Base-by-base conservation (phyloP, 2,113 vertebrate genomes). In the Sorex fumeus region DNA sequence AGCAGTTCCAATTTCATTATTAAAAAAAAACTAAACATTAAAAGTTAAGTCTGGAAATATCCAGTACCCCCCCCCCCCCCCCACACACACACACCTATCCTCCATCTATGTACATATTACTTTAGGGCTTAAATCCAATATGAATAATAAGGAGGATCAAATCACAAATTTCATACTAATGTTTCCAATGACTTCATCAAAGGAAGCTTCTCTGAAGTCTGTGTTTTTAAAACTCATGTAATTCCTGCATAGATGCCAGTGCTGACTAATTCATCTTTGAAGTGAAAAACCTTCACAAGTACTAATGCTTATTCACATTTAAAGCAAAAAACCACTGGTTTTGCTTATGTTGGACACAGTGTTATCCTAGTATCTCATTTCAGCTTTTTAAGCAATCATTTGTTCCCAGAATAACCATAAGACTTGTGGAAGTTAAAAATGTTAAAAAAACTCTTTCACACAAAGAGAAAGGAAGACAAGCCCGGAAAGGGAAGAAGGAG, bases 271-370 rank as follows among this genome's bases (percentile, higher is more conserved):
- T 70, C 82, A 67, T 80, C 94, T 85, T 36, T 71, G 57, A 89
- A 92, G 91, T 34, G 25, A 62, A 91, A 80, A 34, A 66, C 8
- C 43, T 93, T 91, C 88, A 43, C 75, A 94, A 93, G 72, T 86
- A 45, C 75, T 94, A 67, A 88, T 80, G 83, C 28, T 91, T 75
- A 87, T 43, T 90, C 76, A 95, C 77, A 84, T 88, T 93, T 93
- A 93, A 92, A 86, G 71, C 47, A 84, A 62, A 90, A 91, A 93
- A 76, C 79, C 62, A 86, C 86, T 34, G 43, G 53, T 72, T 87
- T 50, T 71, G 62, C 47, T 88, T 87, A 64, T 57, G 23, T 69
- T 90, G 83, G 93, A 91, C 28, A 45, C 36, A 47, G 8, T 53
- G 23, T 72, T 93, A 71, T n/a, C 72, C 36, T 25, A 76, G 72